Percentiles rank a stretch among this genome's conserved stretches.
phyloP scores from a whole-genome alignment of 2,797 vertebrate species.

The Rachycentron canadum region DNA sequence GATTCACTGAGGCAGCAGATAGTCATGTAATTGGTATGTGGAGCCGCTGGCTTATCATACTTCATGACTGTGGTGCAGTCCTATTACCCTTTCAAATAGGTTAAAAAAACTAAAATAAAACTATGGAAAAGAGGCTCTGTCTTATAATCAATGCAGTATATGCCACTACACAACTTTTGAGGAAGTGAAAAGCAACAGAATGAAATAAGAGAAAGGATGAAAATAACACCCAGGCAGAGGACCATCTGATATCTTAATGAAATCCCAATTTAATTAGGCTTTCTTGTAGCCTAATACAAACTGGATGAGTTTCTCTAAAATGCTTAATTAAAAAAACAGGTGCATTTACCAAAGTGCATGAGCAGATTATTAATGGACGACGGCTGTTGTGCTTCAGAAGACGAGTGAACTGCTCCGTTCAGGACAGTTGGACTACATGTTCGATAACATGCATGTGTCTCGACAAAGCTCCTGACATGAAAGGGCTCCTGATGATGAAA shows the following conservation, averaged over 20 bases:
- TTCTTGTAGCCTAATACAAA: conserved; percentile 14
- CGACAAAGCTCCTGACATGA: not conserved
- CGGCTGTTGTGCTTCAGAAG: not conserved
- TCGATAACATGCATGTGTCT: not conserved
- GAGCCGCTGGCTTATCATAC: not conserved
- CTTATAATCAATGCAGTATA: conserved; percentile 26
- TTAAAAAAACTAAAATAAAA: conserved; percentile 23
- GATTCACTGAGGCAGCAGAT: not conserved
- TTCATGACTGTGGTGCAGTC: conserved; percentile 4
- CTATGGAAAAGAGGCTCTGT: not conserved
- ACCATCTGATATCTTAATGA: conserved; percentile 43
- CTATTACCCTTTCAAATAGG: no score
- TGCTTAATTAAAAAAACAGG: conserved; percentile 8
- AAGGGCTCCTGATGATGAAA: no score
- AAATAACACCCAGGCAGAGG: conserved; percentile 15
- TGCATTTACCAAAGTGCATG: not conserved
- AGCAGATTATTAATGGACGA: not conserved
- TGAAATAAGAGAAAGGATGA: conserved; percentile 23
- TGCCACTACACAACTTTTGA: conserved; percentile 12
- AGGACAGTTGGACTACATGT: not conserved
- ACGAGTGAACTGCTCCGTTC: not conserved
- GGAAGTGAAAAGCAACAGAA: conserved; percentile 23
- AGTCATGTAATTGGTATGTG: conserved; percentile 13
- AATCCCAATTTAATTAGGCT: conserved; percentile 33
- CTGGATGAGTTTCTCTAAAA: conserved; percentile 19